Base-by-base conservation (phyloP, 2,797 vertebrate genomes). In the Danionella dracula region DNA sequence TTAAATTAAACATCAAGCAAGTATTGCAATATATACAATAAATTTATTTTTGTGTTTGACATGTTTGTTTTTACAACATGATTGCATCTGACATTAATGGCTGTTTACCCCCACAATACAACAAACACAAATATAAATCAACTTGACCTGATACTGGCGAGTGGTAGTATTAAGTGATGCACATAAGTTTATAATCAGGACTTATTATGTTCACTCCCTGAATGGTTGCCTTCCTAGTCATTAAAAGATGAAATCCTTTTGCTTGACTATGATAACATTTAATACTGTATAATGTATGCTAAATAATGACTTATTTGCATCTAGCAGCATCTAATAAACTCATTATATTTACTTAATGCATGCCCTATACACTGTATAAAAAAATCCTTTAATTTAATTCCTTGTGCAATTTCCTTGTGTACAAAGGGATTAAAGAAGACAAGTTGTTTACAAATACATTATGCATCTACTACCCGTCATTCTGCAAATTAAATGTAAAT, bases 21-120 rank as follows among this genome's bases (percentile, higher is more conserved):
- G 8, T 4, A 16, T 15, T 68, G 59, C 59, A 31, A 45, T 21
- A 71, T 53, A 65, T 41, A 71, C 23, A 27, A 3, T 3, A 2
- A 6, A 4, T 57, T 53, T 53, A 66, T 74, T 68, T 71, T 12
- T 21, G 42, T 67, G 73, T 48, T 58, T 48, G 29, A 35, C 12
- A 23, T 74, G 62, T 61, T 54, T 48, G 29, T 35, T 12, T 23
- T 74, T 66, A 57, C 54, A 12, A 55, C 31, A 50, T 73, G 54
- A 58, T 60, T 9, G 23, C 15, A 5, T 37, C 32, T 9, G 9
- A 20, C 15, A 23, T n/a, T n/a, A n/a, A n/a, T n/a, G n/a, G 58
- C 37, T 17, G 7, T 31, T 10, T 2, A 45, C 34, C 34, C 38
- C 44, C 13, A 65, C 17, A 27, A 54, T 7, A 34, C 40, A 7